Base-by-base conservation (phyloP, 2,888 invertebrate genomes). In the Tiliacea citrago region DNA sequence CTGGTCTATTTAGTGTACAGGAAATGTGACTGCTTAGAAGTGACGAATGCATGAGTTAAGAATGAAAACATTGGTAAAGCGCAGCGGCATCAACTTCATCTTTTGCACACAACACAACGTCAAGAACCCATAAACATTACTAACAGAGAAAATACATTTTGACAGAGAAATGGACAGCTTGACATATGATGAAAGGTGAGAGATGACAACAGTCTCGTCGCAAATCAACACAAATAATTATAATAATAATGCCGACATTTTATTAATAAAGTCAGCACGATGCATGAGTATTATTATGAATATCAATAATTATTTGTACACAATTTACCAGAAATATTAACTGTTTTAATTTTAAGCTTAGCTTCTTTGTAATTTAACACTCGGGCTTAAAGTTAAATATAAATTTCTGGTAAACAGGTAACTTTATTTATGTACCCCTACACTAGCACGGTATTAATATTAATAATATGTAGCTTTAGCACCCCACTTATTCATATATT, bases 101-200 rank as follows among this genome's bases (percentile, higher is more conserved):
- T 76, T 79, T 72, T 47, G 68, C 71, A 83, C 77, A 82, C 75
- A 73, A 87, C 81, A 85, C 79, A 51, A 73, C 74, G 68, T 80
- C 75, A 84, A 77, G 80, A 82, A 82, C 81, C 69, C 73, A 73
- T 72, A 77, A 85, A 82, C 83, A 85, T 79, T 73, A 87, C 86
- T 88, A 91, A 93, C 90, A 92, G 90, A 93, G 88, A 86, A 86
- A 90, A 89, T 90, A 93, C 93, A 93, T 94, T 91, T 94, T 94
- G 90, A 93, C 94, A 95, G 95, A 91, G 88, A 92, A 92, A 89
- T 91, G 92, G 94, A 93, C 91, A 87, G 90, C 92, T 93, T 94
- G 92, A 94, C 89, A 89, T 90, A 86, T 86, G 85, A 82, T 82
- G 83, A 84, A 92, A 94, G 95, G 95, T 94, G 94, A 95, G 94